Conservation (phyloP, 2,113 vertebrate genomes). For the Lichenostomus cassidix region DNA sequence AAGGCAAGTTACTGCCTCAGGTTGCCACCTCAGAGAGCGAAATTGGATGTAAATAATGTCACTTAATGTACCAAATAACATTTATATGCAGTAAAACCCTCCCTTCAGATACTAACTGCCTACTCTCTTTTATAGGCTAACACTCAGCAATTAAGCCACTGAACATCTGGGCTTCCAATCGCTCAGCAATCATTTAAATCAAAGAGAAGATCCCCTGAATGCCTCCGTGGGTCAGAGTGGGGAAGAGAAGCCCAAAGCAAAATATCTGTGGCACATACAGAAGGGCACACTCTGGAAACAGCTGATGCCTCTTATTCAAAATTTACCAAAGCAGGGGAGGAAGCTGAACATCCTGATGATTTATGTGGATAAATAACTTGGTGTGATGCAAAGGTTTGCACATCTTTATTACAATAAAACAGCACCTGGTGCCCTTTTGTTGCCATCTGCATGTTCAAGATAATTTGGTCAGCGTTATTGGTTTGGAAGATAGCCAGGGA, state of each 20-base stretch:
- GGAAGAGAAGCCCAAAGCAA: slow-evolving; percentile 48
- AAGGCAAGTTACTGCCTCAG: not conserved
- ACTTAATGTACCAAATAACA: slow-evolving; percentile 46
- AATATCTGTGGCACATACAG: slow-evolving; percentile 20
- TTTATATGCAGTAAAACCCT: slow-evolving; percentile 43
- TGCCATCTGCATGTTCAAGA: slow-evolving; percentile 59
- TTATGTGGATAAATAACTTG: slow-evolving; percentile 55
- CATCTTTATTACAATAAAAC: slow-evolving; percentile 67
- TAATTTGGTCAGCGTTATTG: slow-evolving; percentile 64
- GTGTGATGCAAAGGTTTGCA: slow-evolving; percentile 60
- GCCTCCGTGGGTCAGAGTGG: slow-evolving; percentile 25
- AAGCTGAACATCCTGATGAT: slow-evolving; percentile 37
- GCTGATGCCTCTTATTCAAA: slow-evolving; percentile 60
- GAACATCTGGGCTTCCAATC: slow-evolving; percentile 54
- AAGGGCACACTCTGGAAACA: slow-evolving; percentile 43
- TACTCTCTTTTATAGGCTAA: slow-evolving; percentile 34
- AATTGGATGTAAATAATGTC: slow-evolving; percentile 52
- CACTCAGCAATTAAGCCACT: slow-evolving; percentile 43
- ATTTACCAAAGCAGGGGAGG: slow-evolving; percentile 45
- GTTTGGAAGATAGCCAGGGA: slow-evolving; percentile 55
- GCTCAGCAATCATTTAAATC: slow-evolving; percentile 39
- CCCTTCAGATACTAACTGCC: slow-evolving; percentile 40
- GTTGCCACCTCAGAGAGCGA: slow-evolving; percentile 15
- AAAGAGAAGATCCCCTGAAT: slow-evolving; percentile 42
- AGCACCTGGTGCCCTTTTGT: slow-evolving; percentile 66